Evolutionary conservation across 1,140 invertebrate species (phyloP).

Genomic region (Tigriopus japonicus): DNA sequence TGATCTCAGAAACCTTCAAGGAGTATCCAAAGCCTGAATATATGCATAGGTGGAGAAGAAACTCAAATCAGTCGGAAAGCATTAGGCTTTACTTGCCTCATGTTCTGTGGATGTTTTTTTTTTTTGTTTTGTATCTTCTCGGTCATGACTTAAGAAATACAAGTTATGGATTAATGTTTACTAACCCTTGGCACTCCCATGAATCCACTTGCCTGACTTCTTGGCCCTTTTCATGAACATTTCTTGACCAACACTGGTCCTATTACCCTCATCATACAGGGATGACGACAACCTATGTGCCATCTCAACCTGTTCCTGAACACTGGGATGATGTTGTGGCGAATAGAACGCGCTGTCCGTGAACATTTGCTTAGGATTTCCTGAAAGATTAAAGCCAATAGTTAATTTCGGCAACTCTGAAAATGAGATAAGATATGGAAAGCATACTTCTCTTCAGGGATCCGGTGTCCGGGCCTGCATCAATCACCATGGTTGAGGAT

Average conservation of each 20-base stretch:
- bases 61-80: too few relatives aligned
- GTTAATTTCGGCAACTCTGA: background rate
- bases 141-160: background rate
- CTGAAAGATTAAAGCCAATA: background rate
- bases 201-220: constrained; percentile 11
- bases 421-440: background rate
- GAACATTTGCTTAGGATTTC: constrained; percentile 13
- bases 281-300: constrained; percentile 4
- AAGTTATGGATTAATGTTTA: too few relatives aligned
- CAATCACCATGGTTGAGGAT: background rate
- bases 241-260: constrained; percentile 10
- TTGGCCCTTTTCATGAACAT: constrained; percentile 12
- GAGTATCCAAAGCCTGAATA: too few relatives aligned
- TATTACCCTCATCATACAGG: constrained; percentile 12
- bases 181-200: too few relatives aligned
- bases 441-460: background rate
- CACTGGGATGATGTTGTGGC: constrained; percentile 9
- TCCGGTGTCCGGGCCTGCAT: background rate
- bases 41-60: too few relatives aligned
- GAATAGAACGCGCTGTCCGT: constrained; percentile 11
- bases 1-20: too few relatives aligned
- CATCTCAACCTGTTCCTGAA: constrained; percentile 13
- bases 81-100: too few relatives aligned
- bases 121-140: background rate
- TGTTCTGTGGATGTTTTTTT: too few relatives aligned